Base-by-base conservation (phyloP, 2,113 vertebrate genomes). In the Notarius quadriscutis region DNA sequence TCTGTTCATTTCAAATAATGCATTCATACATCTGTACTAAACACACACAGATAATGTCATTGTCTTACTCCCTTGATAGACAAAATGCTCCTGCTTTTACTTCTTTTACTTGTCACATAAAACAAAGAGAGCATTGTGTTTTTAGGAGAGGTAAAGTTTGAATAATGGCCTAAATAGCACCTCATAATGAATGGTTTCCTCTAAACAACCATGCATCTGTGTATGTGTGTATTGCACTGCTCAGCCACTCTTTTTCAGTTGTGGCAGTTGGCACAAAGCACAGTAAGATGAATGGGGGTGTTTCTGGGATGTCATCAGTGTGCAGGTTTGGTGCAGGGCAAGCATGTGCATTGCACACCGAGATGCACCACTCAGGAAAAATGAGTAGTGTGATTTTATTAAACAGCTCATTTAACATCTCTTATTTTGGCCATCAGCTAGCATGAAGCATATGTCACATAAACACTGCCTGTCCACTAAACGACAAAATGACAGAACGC, bases 361-460 rank as follows among this genome's bases (percentile, higher is more conserved):
- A 89, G 88, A 58, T 84, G 48, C 62, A 27, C 78, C 81, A 57
- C 87, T 80, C 65, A 14, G 67, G 79, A 82, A 87, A 87, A 87
- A 92, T 86, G 89, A 88, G 88, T 60, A 20, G 86, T 34, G 84
- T 58, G 91, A 91, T 90, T 85, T 89, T 84, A 88, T 90, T 91
- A 86, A 91, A 90, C 89, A 90, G 92, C 90, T 91, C 88, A 92
- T 94, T 93, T 89, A 89, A 89, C 90, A 90, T 90, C 91, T 80
- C 57, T 81, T 53, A 87, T 53, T 57, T 88, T 34, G 41, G 79
- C 81, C 85, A 86, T 90, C 88, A 41, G 69, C 81, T 88, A 60
- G 87, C 90, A 88, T 48, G 78, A 17, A 62, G 65, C 88, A 7
- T 78, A 50, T 18, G 79, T 63, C 55, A 69, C 78, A 58, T 80